These are phyloP conservation scores for Sarcophaga caerulescens DNA, from an alignment of 2,888 invertebrate genomes.

Conservation along the genomic window DNA sequence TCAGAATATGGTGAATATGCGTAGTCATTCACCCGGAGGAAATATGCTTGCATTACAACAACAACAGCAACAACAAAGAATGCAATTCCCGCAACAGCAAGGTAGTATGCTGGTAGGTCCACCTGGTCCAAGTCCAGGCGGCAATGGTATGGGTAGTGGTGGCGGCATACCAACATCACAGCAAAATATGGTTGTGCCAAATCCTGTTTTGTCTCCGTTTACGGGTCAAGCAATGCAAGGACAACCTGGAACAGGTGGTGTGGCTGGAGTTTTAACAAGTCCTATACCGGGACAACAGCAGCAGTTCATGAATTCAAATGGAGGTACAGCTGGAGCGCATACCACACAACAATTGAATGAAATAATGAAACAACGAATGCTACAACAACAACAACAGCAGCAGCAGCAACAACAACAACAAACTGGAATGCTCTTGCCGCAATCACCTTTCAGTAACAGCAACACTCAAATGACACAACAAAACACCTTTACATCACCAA, in stretches of 20 bases:
- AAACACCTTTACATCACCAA: constrained; percentile 65
- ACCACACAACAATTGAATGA: constrained; percentile 82
- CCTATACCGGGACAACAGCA: constrained; percentile 78
- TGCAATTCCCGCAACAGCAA: constrained; percentile 82
- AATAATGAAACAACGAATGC: constrained; percentile 83
- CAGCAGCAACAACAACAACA: constrained; percentile 71
- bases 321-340: constrained; percentile 78
- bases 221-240: constrained; percentile 82
- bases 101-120: constrained; percentile 84
- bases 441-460: constrained; percentile 73
- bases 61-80: constrained; percentile 82
- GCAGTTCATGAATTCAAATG: constrained; percentile 83
- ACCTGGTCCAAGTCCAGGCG: constrained; percentile 87
- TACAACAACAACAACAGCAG: constrained; percentile 75
- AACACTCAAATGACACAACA: constrained; percentile 72
- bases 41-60: constrained; percentile 82
- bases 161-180: constrained; percentile 82
- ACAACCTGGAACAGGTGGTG: constrained; percentile 71
- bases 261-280: constrained; percentile 75
- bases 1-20: constrained; percentile 81
- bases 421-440: constrained; percentile 69
- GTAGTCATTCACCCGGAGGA: constrained; percentile 86
- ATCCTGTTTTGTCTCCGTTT: constrained; percentile 89
- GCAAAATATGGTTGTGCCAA: constrained; percentile 83
- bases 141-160: constrained; percentile 78